Evolutionary conservation across 2,888 invertebrate genomes (phyloP).

Genomic region (Apantesis nais): DNA sequence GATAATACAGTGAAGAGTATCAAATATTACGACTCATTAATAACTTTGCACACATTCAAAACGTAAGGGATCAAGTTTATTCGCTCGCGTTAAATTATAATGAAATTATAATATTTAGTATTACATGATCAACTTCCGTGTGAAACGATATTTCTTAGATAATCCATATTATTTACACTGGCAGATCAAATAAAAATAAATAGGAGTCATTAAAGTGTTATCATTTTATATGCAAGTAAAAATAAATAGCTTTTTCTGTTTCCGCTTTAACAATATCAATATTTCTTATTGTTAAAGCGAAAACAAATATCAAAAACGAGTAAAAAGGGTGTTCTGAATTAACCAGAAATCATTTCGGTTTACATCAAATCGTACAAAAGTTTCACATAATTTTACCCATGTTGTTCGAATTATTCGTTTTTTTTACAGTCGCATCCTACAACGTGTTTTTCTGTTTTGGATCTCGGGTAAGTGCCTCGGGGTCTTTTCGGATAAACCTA

Average conservation of each 20-base stretch:
- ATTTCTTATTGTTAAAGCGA: not conserved
- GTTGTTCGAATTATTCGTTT: not conserved
- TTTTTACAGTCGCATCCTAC: not conserved
- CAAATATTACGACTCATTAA: not conserved
- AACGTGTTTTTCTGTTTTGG: not conserved
- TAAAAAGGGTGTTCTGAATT: not conserved
- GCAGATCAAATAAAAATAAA: conserved; percentile 6
- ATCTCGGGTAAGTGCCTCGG: not conserved
- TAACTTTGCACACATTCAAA: not conserved
- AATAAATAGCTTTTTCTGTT: conserved; percentile 4
- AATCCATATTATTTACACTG: not conserved
- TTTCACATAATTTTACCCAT: not conserved
- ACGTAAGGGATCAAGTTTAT: not conserved
- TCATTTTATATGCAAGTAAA: not conserved
- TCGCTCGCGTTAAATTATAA: not conserved
- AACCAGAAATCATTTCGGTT: not conserved
- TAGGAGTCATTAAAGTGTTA: not conserved
- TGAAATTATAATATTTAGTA: not conserved
- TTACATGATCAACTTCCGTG: conserved; percentile 2
- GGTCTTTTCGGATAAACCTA: not conserved
- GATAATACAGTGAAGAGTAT: not conserved
- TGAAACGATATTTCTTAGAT: not conserved
- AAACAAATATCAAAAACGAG: no score
- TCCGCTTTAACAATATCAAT: conserved; percentile 3
- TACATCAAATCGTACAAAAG: not conserved